These are phyloP conservation scores for Aviceda subcristata DNA, from an alignment of 2,113 vertebrate species.

Conservation along the genomic window DNA sequence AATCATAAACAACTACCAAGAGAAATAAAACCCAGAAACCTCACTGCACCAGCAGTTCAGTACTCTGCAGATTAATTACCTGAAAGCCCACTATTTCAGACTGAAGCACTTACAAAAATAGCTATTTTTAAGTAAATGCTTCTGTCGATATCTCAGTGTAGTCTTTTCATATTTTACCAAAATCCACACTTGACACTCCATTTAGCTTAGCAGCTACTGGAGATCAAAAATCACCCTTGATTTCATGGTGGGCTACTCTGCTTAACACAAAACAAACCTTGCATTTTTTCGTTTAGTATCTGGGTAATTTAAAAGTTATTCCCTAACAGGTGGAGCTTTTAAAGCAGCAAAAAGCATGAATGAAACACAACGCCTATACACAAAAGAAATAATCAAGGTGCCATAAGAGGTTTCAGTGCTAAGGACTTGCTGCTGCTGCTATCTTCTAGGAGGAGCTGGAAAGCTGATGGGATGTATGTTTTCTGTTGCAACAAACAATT, in stretches of 20 bases:
- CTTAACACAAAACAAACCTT: background rate
- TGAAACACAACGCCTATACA: fast-evolving
- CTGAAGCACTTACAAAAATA: background rate
- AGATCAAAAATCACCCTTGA: background rate
- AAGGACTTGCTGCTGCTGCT: background rate
- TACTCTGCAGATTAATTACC: background rate
- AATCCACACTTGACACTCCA: background rate
- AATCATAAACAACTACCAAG: background rate
- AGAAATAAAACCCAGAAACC: background rate
- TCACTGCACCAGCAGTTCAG: background rate
- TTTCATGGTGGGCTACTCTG: background rate
- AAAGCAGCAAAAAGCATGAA: background rate
- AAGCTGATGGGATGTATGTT: background rate
- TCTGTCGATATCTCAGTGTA: background rate
- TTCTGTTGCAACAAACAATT: background rate
- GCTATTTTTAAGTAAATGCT: background rate
- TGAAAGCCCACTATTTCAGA: background rate
- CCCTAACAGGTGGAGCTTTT: background rate
- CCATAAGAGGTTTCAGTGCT: background rate
- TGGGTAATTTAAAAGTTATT: background rate
- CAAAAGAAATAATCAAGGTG: background rate
- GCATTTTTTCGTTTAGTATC: background rate
- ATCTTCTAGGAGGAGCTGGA: background rate
- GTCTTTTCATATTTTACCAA: background rate
- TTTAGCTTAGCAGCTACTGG: background rate